Conservation (phyloP, 2,113 vertebrate species). For the Odocoileus virginianus region DNA sequence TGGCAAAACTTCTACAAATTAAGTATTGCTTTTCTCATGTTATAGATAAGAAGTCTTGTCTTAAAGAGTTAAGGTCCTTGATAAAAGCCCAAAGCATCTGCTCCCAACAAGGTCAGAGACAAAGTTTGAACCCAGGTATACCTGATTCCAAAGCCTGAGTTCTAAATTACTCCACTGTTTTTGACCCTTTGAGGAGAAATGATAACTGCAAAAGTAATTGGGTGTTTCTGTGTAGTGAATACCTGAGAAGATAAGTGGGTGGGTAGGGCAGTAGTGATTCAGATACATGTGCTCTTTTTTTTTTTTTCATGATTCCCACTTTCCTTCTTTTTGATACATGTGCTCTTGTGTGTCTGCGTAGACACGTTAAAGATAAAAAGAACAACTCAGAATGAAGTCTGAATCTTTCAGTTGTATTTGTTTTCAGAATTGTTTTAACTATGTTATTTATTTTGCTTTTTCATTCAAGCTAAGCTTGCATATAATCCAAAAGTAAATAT, state of each 20-base stretch:
- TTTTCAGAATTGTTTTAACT: neutral
- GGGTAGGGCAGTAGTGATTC: neutral
- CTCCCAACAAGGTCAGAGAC: neutral
- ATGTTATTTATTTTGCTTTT: neutral
- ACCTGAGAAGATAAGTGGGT: neutral
- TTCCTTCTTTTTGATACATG: neutral
- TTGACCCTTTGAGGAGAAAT: neutral
- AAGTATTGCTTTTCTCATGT: neutral
- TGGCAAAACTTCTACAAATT: neutral
- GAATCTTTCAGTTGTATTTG: neutral
- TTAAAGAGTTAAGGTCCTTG: neutral
- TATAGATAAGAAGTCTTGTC: neutral
- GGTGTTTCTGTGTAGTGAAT: neutral
- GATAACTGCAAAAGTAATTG: neutral
- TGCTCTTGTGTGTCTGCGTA: neutral
- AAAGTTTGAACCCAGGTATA: neutral
- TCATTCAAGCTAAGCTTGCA: neutral
- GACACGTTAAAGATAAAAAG: neutral
- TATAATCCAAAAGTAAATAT: neutral
- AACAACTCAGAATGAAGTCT: neutral
- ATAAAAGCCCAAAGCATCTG: neutral
- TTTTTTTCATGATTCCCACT: no score
- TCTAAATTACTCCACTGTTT: neutral
- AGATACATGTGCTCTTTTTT: neutral
- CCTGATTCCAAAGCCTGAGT: neutral